phyloP scores from a whole-genome alignment of 2,888 invertebrate genomes.

The Tortrix viridana region DNA sequence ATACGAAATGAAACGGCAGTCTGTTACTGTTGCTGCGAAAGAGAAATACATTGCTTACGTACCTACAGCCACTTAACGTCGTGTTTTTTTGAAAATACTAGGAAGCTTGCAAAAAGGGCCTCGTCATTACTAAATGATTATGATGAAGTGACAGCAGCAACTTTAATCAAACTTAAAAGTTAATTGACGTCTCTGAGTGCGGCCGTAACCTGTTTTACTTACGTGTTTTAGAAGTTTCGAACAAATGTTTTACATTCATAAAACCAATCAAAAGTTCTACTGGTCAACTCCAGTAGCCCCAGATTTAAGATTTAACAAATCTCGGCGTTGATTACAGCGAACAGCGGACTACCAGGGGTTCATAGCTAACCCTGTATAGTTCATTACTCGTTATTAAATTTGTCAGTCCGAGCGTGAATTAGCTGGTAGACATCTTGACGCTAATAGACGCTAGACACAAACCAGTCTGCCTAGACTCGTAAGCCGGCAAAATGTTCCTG shows the following conservation, averaged over 20 bases:
- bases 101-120: no score
- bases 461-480: slow-evolving; percentile 49
- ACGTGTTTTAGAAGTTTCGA: no score
- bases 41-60: background rate
- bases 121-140: no score
- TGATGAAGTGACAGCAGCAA: no score
- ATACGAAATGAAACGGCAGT: background rate
- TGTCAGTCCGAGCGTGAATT: slow-evolving; percentile 68
- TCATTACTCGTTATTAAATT: slow-evolving; percentile 69
- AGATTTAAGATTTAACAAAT: background rate
- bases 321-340: slow-evolving; percentile 24
- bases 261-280: no score
- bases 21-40: background rate
- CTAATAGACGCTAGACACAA: slow-evolving; percentile 62
- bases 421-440: slow-evolving; percentile 63
- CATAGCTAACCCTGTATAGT: slow-evolving; percentile 46
- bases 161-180: no score
- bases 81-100: no score
- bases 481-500: slow-evolving; percentile 40
- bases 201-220: no score
- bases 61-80: no score
- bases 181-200: no score
- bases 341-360: slow-evolving; percentile 21
- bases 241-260: no score
- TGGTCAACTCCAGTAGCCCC: background rate